Base-by-base conservation (phyloP, 2,888 invertebrate species). In the Allophyes oxyacanthae region DNA sequence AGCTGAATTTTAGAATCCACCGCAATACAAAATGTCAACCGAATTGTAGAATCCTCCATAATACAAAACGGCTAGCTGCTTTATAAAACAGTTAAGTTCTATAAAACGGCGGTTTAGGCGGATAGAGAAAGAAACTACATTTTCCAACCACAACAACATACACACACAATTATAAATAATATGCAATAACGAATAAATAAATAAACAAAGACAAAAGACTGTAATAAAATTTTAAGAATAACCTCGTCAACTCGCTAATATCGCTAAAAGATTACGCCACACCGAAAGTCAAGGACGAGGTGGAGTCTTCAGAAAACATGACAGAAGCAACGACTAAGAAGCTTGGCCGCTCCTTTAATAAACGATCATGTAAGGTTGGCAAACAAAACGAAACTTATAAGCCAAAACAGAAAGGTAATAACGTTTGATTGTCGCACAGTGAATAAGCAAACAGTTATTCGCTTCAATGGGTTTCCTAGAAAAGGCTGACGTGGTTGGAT, bases 231-330 rank as follows among this genome's bases (percentile, higher is more conserved):
- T 36, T 43, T 58, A 61, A 34, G 10, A 15, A 46, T 62, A 68
- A 65, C 73, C 73, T 72, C 65, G 73, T 55, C 48, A 42, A 41
- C 32, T 57, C 34, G 42, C 51, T 58, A 60, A 65, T 43, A 46
- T 51, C 28, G 42, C 57, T 60, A 61, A 54, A 48, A 58, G 60
- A 58, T 69, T 56, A 61, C 55, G 51, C 38, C 58, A 64, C 40
- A 15, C 45, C 41, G 56, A 72, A 73, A 65, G 60, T 73, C 74
- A 69, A 34, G 74, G 65, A 71, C 63, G 40, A 54, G 34, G 30
- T 37, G 32, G 13, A 36, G 25, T 41, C 41, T 33, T 13, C 20
- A 48, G 13, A 30, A 37, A 46, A 38, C 30, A 45, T 13, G 33
- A 42, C 28, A 46, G 33, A 43, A 26, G 11, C 13, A 36, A 34